These are phyloP conservation scores for Hoplostethus atlanticus DNA, from an alignment of 2,797 vertebrate genomes.

Conservation along the genomic window DNA sequence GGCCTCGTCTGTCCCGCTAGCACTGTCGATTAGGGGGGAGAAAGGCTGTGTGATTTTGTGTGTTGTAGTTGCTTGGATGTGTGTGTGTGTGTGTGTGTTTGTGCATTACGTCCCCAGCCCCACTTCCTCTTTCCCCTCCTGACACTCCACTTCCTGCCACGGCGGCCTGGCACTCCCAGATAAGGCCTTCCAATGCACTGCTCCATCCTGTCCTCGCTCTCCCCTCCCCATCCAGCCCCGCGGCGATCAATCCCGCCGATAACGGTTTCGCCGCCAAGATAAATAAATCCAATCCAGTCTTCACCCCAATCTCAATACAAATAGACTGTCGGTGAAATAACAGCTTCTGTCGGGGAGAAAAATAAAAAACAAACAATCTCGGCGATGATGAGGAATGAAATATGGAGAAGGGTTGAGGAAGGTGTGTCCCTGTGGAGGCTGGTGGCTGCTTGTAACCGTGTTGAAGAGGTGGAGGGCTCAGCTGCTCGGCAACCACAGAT, in stretches of 20 bases:
- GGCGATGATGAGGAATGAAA: slow-evolving; percentile 8
- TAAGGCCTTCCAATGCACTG: slow-evolving; percentile 81
- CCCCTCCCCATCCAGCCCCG: slow-evolving; percentile 46
- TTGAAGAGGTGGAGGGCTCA: slow-evolving; percentile 9
- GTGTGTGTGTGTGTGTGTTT: slow-evolving; percentile 25
- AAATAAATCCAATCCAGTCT: slow-evolving; percentile 59
- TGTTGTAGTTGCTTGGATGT: neutral
- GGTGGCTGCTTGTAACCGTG: neutral
- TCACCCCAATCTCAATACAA: slow-evolving; percentile 35
- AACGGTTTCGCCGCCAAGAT: slow-evolving; percentile 44
- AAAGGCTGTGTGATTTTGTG: slow-evolving; percentile 29
- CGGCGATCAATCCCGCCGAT: slow-evolving; percentile 68
- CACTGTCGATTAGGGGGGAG: slow-evolving; percentile 47
- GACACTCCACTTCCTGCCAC: slow-evolving; percentile 82
- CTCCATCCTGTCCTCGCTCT: slow-evolving; percentile 70
- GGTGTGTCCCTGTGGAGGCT: slow-evolving; percentile 2
- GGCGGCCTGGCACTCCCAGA: slow-evolving; percentile 83
- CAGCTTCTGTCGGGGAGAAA: slow-evolving; percentile 2
- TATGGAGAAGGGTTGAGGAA: neutral
- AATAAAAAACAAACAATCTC: too few species aligned
- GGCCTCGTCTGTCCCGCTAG: slow-evolving; percentile 44
- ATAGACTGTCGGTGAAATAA: slow-evolving; percentile 10
- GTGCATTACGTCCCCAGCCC: slow-evolving; percentile 36
- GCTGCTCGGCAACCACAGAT: slow-evolving; percentile 30
- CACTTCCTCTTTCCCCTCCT: slow-evolving; percentile 81